These are phyloP conservation scores for Rhyacophila evoluta DNA, from an alignment of 2,888 invertebrate species.

Conservation along the genomic window DNA sequence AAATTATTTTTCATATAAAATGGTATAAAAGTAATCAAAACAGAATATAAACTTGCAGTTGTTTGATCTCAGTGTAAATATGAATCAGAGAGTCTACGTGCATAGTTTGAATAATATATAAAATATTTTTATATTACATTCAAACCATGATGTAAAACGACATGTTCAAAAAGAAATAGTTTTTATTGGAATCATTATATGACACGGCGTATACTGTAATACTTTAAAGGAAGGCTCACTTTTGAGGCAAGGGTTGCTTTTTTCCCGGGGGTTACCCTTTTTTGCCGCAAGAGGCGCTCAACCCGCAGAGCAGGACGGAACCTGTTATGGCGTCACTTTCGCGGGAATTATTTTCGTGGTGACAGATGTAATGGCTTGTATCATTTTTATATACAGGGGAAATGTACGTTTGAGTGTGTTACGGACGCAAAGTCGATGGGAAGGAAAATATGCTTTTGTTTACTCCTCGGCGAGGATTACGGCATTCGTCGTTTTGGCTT, in stretches of 20 bases:
- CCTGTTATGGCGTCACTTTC: slow-evolving; percentile 12
- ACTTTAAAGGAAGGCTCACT: too few relatives aligned
- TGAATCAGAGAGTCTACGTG: too few relatives aligned
- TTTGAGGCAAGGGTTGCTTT: background rate
- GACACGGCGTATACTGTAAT: background rate
- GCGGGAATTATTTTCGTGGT: slow-evolving; percentile 32
- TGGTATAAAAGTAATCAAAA: too few relatives aligned
- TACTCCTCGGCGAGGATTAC: background rate
- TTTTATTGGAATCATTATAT: too few relatives aligned
- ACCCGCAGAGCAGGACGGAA: background rate
- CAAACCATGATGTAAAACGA: too few relatives aligned
- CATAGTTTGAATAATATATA: too few relatives aligned
- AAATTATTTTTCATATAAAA: too few relatives aligned
- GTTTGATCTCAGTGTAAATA: too few relatives aligned
- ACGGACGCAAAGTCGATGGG: background rate
- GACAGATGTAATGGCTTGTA: slow-evolving; percentile 42
- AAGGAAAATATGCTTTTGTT: slow-evolving; percentile 18
- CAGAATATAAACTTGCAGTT: too few relatives aligned
- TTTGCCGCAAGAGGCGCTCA: background rate
- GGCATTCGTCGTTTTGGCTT: background rate
- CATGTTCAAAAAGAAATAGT: too few relatives aligned
- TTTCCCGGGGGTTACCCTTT: background rate
- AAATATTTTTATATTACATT: too few relatives aligned
- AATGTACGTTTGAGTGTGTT: slow-evolving; percentile 8
- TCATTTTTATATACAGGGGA: slow-evolving; percentile 34